Conservation (phyloP, 2,797 vertebrate species). For the Telmatherina bonti region DNA sequence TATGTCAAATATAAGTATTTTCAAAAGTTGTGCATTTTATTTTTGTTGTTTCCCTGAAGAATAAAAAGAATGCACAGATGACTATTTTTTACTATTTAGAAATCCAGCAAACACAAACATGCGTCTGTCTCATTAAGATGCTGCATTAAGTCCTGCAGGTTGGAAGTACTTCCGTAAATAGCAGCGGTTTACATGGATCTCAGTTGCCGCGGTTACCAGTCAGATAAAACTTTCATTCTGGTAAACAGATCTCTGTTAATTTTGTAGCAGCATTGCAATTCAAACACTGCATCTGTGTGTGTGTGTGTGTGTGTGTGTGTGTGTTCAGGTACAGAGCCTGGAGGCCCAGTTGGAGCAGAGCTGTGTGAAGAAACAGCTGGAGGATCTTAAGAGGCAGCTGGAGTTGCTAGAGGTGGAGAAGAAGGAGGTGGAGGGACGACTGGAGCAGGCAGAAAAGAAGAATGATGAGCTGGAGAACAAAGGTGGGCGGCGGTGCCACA, state of each 20-base stretch:
- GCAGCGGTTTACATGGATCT: too few species aligned
- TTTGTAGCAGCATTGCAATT: neutral
- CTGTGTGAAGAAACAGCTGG: slow-evolving; percentile 73
- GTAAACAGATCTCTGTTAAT: neutral
- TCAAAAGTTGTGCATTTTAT: too few species aligned
- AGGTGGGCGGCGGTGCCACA: slow-evolving; percentile 61
- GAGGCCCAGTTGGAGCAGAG: slow-evolving; percentile 78
- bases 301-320: neutral
- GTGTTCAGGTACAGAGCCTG: slow-evolving; percentile 76
- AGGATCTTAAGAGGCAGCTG: slow-evolving; percentile 80
- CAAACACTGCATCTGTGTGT: neutral
- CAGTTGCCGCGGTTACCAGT: neutral
- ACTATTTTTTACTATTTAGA: too few species aligned
- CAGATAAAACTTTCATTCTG: neutral
- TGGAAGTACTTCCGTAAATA: too few species aligned
- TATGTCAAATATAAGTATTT: too few species aligned
- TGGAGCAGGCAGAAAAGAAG: slow-evolving; percentile 76
- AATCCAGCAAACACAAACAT: too few species aligned
- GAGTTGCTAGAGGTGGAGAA: slow-evolving; percentile 84
- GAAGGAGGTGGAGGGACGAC: slow-evolving; percentile 79
- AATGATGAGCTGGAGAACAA: slow-evolving; percentile 73
- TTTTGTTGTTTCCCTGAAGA: too few species aligned
- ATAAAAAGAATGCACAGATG: too few species aligned
- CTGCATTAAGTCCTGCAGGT: too few species aligned
- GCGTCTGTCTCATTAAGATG: too few species aligned